phyloP scores from a whole-genome alignment of 2,113 vertebrate species.

The Genyomyrus donnyi region DNA sequence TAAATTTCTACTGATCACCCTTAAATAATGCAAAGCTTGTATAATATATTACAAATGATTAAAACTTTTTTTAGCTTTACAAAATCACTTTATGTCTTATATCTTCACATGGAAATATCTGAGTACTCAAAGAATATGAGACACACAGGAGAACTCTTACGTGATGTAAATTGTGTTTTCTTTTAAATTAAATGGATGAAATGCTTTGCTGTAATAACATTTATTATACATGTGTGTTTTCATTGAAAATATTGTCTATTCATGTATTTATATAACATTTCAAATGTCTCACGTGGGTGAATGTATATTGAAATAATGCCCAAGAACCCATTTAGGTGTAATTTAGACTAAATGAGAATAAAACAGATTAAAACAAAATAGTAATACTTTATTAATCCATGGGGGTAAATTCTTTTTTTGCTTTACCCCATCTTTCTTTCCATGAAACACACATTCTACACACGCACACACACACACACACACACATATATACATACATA shows the following conservation, averaged over 20 bases:
- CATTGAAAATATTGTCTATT: not conserved
- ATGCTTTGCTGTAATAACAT: not conserved
- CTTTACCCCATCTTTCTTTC: too few relatives aligned
- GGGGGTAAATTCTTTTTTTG: too few relatives aligned
- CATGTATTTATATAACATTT: not conserved
- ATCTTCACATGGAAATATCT: not conserved
- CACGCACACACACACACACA: too few relatives aligned
- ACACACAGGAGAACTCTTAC: not conserved
- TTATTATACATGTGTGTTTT: not conserved
- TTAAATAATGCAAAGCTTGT: not conserved
- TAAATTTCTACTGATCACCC: not conserved
- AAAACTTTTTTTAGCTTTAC: not conserved
- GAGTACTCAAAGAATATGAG: not conserved
- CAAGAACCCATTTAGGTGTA: not conserved
- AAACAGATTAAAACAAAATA: not conserved
- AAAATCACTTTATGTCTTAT: not conserved
- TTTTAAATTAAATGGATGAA: not conserved
- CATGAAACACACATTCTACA: too few relatives aligned
- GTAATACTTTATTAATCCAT: not conserved
- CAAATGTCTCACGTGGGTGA: not conserved
- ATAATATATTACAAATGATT: not conserved
- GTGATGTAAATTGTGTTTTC: not conserved
- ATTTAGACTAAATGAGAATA: not conserved
- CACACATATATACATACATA: too few relatives aligned
- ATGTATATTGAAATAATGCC: not conserved